Percentiles rank a stretch among this genome's conserved stretches.
Conservation (phyloP, 2,113 vertebrate genomes). For the Cinclus mexicanus region DNA sequence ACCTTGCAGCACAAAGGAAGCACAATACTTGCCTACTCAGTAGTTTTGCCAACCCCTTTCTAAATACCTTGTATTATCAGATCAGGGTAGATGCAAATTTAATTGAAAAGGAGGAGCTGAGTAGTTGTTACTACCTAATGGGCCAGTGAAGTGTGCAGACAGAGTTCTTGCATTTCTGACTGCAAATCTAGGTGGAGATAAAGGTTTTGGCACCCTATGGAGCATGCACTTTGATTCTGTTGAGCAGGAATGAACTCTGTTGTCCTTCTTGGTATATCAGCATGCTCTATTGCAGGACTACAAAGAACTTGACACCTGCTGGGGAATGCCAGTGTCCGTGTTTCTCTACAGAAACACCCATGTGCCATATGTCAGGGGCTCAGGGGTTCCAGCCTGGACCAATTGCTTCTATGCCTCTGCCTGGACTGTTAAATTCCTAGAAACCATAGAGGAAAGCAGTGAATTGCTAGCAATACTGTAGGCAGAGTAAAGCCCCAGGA, state of each 20-base stretch:
- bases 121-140: background rate
- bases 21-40: background rate
- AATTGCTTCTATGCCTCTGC: background rate
- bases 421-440: background rate
- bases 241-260: background rate
- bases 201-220: background rate
- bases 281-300: background rate
- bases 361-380: background rate
- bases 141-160: background rate
- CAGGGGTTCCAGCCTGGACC: background rate
- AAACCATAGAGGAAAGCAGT: background rate
- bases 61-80: background rate
- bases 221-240: accelerated
- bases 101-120: background rate
- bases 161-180: background rate
- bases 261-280: background rate
- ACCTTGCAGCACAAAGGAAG: background rate
- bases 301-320: background rate
- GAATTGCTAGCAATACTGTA: background rate
- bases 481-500: background rate
- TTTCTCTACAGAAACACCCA: background rate
- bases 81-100: background rate
- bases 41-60: background rate
- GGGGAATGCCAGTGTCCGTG: background rate
- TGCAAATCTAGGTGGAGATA: background rate